These are phyloP conservation scores for Callocephalon fimbriatum DNA, from an alignment of 2,113 vertebrate genomes.

Conservation along the genomic window DNA sequence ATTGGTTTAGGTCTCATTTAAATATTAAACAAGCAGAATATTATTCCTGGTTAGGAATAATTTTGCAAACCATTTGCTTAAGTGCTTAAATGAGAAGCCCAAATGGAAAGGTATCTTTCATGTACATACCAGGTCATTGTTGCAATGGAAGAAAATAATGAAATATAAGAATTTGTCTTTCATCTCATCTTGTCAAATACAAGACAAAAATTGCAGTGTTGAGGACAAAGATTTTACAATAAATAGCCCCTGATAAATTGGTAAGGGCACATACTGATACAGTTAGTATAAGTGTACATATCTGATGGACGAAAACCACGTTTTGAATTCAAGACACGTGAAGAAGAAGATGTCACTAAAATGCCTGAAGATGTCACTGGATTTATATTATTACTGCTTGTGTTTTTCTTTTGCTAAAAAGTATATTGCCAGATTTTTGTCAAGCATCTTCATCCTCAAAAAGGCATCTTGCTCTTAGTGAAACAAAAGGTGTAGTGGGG, in stretches of 20 bases:
- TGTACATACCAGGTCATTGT: not conserved
- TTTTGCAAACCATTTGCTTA: not conserved
- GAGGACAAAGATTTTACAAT: not conserved
- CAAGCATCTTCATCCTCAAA: not conserved
- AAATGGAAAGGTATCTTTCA: not conserved
- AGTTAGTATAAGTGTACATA: not conserved
- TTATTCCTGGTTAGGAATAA: not conserved
- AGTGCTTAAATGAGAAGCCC: not conserved
- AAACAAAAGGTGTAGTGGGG: not conserved
- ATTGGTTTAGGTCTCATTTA: not conserved
- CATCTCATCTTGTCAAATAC: not conserved
- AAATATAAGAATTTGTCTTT: not conserved
- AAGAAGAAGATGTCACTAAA: not conserved
- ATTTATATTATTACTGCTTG: not conserved
- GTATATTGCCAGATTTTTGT: not conserved
- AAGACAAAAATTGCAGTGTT: not conserved
- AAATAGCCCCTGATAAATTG: not conserved
- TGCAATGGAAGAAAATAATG: not conserved
- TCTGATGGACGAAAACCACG: not conserved
- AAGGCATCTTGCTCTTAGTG: not conserved
- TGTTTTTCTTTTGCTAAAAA: not conserved
- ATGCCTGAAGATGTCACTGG: not conserved
- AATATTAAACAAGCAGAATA: not conserved
- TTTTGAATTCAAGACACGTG: not conserved
- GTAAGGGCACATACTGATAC: not conserved